Conservation (phyloP, 2,113 vertebrate species). For the Puffinus mauretanicus region DNA sequence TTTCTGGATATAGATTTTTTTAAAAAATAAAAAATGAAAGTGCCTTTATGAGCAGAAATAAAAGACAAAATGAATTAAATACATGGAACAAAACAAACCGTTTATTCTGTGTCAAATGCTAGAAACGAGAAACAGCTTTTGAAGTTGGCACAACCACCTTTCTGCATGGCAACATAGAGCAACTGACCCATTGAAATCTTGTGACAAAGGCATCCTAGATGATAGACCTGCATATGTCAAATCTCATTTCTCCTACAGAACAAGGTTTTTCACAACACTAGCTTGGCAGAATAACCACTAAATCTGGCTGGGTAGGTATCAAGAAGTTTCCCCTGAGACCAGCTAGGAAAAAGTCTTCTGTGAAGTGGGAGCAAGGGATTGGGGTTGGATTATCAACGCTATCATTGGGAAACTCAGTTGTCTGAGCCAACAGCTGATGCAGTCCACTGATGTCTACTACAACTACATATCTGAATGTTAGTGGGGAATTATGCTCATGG, state of each 20-base stretch:
- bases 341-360: background rate
- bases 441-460: background rate
- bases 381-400: background rate
- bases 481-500: background rate
- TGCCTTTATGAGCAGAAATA: background rate
- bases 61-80: background rate
- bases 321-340: background rate
- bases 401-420: accelerated
- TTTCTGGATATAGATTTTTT: background rate
- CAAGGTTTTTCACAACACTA: background rate
- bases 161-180: background rate
- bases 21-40: background rate
- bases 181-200: background rate
- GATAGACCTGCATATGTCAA: background rate
- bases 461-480: background rate
- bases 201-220: background rate
- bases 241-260: background rate
- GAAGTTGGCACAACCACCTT: background rate
- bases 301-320: background rate
- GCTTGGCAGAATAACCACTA: background rate
- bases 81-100: background rate
- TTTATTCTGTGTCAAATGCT: background rate
- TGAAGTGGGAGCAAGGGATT: background rate
- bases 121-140: background rate
- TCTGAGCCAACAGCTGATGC: background rate